These are phyloP conservation scores for Tympanoctomys barrerae DNA, from an alignment of 2,797 vertebrate genomes.

Conservation along the genomic window DNA sequence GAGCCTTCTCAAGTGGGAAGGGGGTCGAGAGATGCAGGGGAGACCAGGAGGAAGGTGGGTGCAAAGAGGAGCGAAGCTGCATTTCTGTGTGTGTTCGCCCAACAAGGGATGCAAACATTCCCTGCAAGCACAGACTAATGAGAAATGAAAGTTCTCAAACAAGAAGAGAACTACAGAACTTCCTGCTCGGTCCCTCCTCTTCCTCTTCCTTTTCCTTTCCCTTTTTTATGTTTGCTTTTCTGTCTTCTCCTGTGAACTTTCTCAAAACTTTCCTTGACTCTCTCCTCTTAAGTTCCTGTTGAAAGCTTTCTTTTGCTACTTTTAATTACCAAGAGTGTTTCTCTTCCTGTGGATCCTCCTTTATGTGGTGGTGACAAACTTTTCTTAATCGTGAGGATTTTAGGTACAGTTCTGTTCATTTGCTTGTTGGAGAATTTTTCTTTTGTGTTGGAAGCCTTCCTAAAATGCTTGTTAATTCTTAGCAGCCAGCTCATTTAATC, in stretches of 20 bases:
- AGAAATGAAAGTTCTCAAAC: neutral
- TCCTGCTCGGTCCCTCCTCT: neutral
- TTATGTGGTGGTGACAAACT: neutral
- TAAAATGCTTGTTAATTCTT: neutral
- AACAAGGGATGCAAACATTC: too few relatives aligned
- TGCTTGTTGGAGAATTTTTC: neutral
- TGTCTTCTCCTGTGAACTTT: neutral
- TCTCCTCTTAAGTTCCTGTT: neutral
- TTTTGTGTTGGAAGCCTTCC: neutral
- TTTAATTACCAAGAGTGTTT: neutral
- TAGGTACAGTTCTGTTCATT: neutral
- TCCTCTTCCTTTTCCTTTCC: neutral
- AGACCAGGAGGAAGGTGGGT: neutral
- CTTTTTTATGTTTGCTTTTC: neutral
- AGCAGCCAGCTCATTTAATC: neutral
- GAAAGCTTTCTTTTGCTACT: neutral
- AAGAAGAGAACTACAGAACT: neutral
- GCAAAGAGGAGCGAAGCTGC: neutral
- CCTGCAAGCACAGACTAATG: neutral
- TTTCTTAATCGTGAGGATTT: neutral
- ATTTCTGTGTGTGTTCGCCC: too few relatives aligned
- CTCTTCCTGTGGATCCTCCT: neutral
- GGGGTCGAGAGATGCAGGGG: neutral
- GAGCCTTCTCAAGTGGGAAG: neutral
- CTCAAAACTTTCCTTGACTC: neutral